Percentiles rank a stretch among this genome's conserved stretches.
Evolutionary conservation across 2,888 invertebrate genomes (phyloP).

Genomic region (Sicus ferrugineus): DNA sequence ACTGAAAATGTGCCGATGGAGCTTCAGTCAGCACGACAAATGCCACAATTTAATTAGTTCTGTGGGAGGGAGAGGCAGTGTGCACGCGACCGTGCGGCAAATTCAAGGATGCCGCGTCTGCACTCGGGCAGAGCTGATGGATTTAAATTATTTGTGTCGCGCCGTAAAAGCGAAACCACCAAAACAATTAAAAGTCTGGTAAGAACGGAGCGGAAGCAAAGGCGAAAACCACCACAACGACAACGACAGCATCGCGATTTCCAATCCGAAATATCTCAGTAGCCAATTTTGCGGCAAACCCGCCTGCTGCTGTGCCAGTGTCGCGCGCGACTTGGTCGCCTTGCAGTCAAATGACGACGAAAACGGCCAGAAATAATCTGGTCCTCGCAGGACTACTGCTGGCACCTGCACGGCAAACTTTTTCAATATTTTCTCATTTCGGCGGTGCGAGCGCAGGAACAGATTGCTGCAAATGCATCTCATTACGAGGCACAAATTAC

Average conservation of each 20-base stretch:
- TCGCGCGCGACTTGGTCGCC: neutral
- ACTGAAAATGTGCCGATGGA: no score
- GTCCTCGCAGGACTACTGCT: no score
- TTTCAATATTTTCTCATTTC: neutral
- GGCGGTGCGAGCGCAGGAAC: slow-evolving; percentile 2
- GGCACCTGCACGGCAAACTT: no score
- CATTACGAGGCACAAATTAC: slow-evolving; percentile 23
- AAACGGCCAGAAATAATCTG: no score
- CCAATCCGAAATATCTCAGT: neutral
- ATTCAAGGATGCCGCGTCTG: no score
- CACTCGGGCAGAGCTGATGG: no score
- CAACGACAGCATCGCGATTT: neutral
- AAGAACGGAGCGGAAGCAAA: neutral
- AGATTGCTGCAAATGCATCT: slow-evolving; percentile 19
- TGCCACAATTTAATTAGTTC: slow-evolving; percentile 25
- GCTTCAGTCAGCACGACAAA: slow-evolving; percentile 18
- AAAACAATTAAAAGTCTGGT: no score
- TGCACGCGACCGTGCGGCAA: neutral
- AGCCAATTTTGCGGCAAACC: neutral
- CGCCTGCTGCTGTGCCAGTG: neutral
- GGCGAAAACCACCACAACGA: neutral
- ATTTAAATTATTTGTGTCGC: no score
- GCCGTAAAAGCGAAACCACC: no score
- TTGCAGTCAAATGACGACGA: no score
- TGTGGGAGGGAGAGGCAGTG: slow-evolving; percentile 2